Evolutionary conservation across 2,113 vertebrate genomes (phyloP), one percentile per base, ranked within the genome.

Genomic region (Malurus melanocephalus): DNA sequence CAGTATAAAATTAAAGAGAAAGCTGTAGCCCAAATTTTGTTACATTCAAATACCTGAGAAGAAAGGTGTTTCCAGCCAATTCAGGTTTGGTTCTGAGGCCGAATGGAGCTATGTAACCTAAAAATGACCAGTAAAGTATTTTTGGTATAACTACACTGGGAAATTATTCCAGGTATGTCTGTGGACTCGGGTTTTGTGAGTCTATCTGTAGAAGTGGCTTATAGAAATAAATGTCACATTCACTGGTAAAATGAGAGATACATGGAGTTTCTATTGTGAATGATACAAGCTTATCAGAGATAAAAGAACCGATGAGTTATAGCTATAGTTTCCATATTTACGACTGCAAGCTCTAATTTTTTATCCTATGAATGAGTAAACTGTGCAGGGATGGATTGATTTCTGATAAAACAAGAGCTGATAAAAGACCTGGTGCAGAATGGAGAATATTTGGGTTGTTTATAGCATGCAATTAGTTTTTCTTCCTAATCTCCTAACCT

Each of bases 401-500:
- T 96, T 96, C 92, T 92, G 83, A 95, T 89, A 94, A 94, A 94
- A 78, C 43, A 88, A 83, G 65, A 87, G 57, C 55, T 89, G 81
- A 96, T 88, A 79, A 96, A 96, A 93, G 62, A 75, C 72, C 53
- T 88, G 60, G 32, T 82, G 57, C 57, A 95, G 78, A 94, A 96
- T 82, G 71, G 93, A 92, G 80, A 89, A 72, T 92, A 92, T 91
- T 85, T 95, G 85, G 51, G 74, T 94, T 93, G 86, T 93, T 96
- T 95, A 87, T 80, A 89, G 30, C 46, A 77, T 30, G 49, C 86
- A 91, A 90, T 87, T 89, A 95, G 76, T 91, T 97, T 95, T 96
- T 73, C 66, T 92, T 55, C 82, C 84, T 94, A 94, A 94, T 96
- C 74, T 91, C 53, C 81, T 96, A 95, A 96, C 95, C 94, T 96